Base-by-base conservation (phyloP, 2,888 invertebrate genomes). In the Ophion ventricosus region DNA sequence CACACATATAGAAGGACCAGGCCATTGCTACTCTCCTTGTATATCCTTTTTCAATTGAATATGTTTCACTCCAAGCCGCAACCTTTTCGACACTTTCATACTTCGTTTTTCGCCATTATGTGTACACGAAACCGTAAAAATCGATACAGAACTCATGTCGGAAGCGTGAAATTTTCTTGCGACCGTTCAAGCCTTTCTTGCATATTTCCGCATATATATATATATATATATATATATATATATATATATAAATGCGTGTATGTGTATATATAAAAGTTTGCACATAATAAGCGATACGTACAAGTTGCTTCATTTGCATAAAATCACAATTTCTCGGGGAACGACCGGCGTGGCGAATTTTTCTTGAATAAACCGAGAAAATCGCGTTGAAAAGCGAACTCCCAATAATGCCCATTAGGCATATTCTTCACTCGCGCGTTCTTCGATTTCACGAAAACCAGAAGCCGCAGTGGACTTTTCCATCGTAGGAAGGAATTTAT, bases 321-420 rank as follows among this genome's bases (percentile, higher is more conserved):
- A 77, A 86, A 85, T 84, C 63, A 57, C 70, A 49, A 85, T 82
- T 87, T 86, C 72, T 75, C 79, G 79, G 80, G 49, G 74, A 67
- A 78, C 81, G 82, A 87, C 82, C 54, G 67, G 78, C 80, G 78
- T 75, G 61, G 17, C 80, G 77, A 83, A 81, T 85, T 70, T 40
- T 23, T 64, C n/a, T 35, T 56, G 57, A 79, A 79, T 17, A 14
- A 73, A 69, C 25, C 61, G 56, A 54, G 23, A 56, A 61, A 56
- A 73, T 73, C 35, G 59, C 29, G 8, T 10, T 11, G 25, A 49
- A 75, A 26, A 73, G 29, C 17, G 1, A 43, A 59, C 59, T 35
- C 35, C 35, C 35, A 35, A 35, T 35, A 35, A 35, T 35, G 35
- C 35, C 35, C 35, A 35, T 35, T 35, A 35, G 35, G 35, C 64